phyloP scores from a whole-genome alignment of 2,888 invertebrate species.

The Parnassius orleans region DNA sequence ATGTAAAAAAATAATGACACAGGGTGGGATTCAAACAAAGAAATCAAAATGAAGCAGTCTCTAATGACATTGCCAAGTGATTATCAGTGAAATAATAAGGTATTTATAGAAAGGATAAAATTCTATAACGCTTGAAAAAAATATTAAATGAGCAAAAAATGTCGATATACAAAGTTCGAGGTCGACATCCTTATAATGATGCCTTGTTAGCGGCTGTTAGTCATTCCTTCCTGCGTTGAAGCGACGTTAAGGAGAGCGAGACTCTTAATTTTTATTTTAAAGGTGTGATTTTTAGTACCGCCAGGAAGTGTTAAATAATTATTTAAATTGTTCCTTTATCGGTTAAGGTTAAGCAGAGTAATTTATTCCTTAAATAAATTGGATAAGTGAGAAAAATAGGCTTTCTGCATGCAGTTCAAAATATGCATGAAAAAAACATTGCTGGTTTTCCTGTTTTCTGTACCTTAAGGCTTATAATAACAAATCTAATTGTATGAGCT shows the following conservation, averaged over 20 bases:
- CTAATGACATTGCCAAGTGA: too few species aligned
- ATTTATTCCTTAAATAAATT: slow-evolving; percentile 43
- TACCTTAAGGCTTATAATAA: too few species aligned
- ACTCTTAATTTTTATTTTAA: slow-evolving; percentile 69
- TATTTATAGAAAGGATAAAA: too few species aligned
- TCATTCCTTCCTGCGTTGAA: slow-evolving; percentile 55
- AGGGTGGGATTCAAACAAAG: too few species aligned
- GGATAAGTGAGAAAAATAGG: too few species aligned
- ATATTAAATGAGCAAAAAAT: slow-evolving; percentile 42
- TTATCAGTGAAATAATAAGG: too few species aligned
- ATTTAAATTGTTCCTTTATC: slow-evolving; percentile 56
- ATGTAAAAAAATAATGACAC: too few species aligned
- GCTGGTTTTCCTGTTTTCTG: too few species aligned
- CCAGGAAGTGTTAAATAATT: slow-evolving; percentile 72
- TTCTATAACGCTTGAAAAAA: neutral
- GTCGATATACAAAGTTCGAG: slow-evolving; percentile 55
- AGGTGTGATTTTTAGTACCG: slow-evolving; percentile 70
- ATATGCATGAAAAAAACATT: too few species aligned
- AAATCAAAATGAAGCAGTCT: too few species aligned
- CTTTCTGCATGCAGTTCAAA: too few species aligned
- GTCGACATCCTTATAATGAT: slow-evolving; percentile 72
- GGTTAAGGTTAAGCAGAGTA: slow-evolving; percentile 44
- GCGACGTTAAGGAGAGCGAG: slow-evolving; percentile 57
- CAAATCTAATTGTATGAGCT: too few species aligned
- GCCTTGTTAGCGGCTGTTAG: slow-evolving; percentile 75